Conservation (phyloP, 2,113 vertebrate species). For the Oryzias curvinotus region DNA sequence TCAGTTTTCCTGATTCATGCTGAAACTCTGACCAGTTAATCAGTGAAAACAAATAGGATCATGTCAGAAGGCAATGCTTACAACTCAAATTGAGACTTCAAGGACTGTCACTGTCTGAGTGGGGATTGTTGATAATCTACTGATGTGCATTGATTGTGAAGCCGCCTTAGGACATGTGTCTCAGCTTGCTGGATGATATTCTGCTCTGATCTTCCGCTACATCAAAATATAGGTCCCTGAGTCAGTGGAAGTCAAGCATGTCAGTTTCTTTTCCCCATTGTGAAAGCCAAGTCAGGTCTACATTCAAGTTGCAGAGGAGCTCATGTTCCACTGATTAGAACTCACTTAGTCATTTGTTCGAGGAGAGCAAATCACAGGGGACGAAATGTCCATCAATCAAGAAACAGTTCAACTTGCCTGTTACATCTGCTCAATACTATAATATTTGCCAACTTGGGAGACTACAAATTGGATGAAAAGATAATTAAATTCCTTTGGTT, state of each 20-base stretch:
- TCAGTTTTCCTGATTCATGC: too few relatives aligned
- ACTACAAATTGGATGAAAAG: slow-evolving; percentile 27
- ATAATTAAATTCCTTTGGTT: slow-evolving; percentile 48
- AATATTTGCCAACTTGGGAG: slow-evolving; percentile 21
- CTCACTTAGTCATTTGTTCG: slow-evolving; percentile 24
- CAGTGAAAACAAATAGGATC: slow-evolving; percentile 2
- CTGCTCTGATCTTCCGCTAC: slow-evolving; percentile 13
- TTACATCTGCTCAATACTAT: slow-evolving; percentile 32
- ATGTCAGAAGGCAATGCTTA: background rate
- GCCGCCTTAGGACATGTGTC: slow-evolving; percentile 26
- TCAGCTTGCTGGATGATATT: slow-evolving; percentile 19
- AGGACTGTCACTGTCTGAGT: slow-evolving; percentile 19
- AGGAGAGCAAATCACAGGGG: slow-evolving; percentile 32
- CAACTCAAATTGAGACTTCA: slow-evolving; percentile 15
- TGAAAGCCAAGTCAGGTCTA: slow-evolving; percentile 3
- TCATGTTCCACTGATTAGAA: slow-evolving; percentile 20
- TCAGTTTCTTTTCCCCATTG: slow-evolving; percentile 10
- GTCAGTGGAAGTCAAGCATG: slow-evolving; percentile 10
- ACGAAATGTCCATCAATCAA: slow-evolving; percentile 23
- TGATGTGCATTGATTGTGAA: slow-evolving; percentile 47
- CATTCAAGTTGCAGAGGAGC: slow-evolving; percentile 31
- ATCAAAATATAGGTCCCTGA: slow-evolving; percentile 22
- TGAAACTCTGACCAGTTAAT: background rate
- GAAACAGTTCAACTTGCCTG: slow-evolving; percentile 22
- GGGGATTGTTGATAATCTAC: slow-evolving; percentile 32